Percentiles rank a stretch among this genome's conserved stretches.
Conservation (phyloP, 2,113 vertebrate genomes). For the Excalfactoria chinensis region DNA sequence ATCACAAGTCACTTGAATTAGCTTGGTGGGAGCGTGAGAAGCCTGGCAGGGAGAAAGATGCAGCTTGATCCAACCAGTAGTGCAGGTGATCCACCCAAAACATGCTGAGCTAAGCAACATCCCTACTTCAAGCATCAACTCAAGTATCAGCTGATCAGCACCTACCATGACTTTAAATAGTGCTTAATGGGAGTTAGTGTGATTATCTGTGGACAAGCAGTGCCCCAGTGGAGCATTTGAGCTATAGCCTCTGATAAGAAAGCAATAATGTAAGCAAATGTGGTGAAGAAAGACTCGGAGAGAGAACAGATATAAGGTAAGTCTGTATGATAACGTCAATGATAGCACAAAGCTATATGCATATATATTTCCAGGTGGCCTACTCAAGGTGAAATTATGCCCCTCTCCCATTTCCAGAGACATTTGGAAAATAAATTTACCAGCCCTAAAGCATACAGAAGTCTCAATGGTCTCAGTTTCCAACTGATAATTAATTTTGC, state of each 20-base stretch:
- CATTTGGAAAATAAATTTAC: not conserved
- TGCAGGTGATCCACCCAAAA: not conserved
- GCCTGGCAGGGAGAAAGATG: not conserved
- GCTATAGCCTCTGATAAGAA: not conserved
- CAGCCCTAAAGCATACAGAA: not conserved
- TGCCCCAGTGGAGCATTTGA: not conserved
- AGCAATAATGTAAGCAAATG: slow-evolving; percentile 1
- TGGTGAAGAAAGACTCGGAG: not conserved
- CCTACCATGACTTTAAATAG: not conserved
- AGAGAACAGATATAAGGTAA: not conserved
- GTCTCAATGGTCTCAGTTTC: not conserved
- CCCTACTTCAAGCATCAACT: not conserved
- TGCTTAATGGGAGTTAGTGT: not conserved
- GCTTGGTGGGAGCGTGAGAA: not conserved
- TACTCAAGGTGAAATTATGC: not conserved
- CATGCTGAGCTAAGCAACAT: not conserved
- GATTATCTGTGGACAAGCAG: not conserved
- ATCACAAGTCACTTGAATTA: not conserved
- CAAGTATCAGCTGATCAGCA: not conserved
- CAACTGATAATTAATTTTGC: not conserved
- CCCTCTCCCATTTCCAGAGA: not conserved
- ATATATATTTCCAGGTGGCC: not conserved
- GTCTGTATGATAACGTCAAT: not conserved
- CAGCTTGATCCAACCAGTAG: not conserved
- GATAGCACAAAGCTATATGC: not conserved